A percentile compares a stretch with the other conserved stretches of the same genome.
Conservation (phyloP, 2,113 vertebrate species). For the Lates calcarifer region DNA sequence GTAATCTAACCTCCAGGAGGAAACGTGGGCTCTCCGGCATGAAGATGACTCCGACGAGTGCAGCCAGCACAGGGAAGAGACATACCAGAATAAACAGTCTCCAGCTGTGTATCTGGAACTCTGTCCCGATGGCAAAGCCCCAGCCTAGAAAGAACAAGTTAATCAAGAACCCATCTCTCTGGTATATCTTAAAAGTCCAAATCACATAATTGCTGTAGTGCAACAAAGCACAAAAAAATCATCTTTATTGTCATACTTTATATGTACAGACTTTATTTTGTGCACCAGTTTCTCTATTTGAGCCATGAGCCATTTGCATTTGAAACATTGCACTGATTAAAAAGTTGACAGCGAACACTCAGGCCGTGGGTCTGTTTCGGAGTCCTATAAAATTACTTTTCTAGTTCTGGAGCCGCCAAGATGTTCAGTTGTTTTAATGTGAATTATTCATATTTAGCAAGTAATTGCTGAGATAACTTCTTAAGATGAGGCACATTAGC, state of each 20-base stretch:
- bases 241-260: neutral
- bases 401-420: neutral
- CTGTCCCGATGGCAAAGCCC: conserved; percentile 95
- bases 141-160: conserved; percentile 85
- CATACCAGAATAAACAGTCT: conserved; percentile 95
- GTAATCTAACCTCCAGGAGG: conserved; percentile 92
- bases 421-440: neutral
- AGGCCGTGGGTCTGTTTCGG: neutral
- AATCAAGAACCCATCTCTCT: neutral
- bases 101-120: conserved; percentile 97
- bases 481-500: neutral
- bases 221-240: neutral
- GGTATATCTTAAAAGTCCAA: neutral
- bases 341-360: neutral
- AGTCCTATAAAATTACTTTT: neutral
- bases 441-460: conserved; percentile 9
- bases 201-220: neutral
- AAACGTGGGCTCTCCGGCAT: conserved; percentile 98
- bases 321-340: neutral
- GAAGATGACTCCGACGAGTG: conserved; percentile 91
- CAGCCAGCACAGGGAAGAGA: conserved; percentile 90
- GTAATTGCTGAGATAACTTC: neutral
- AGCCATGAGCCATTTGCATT: neutral
- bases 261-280: neutral
- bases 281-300: neutral